Base-by-base conservation (phyloP, 2,113 vertebrate genomes). In the Notothenia rossii region DNA sequence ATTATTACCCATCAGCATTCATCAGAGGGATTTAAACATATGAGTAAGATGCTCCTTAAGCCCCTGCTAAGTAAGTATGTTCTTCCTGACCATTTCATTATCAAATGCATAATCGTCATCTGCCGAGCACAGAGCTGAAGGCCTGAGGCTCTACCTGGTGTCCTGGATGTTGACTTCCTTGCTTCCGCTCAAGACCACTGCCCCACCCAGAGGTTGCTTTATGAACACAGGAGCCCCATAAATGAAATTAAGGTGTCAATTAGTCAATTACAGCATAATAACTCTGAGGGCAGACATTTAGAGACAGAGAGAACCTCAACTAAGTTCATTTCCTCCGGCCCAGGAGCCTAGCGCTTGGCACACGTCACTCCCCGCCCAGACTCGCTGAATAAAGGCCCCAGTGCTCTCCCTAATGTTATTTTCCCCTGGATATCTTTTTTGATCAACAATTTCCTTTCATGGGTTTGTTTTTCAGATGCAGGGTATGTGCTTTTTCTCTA, bases 401-500 rank as follows among this genome's bases (percentile, higher is more conserved):
- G 93, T 89, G 88, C 93, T 91, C 92, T 91, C 87, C 80, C 86
- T 96, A 96, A 96, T 95, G 93, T 92, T 93, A 94, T 96, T 95
- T 96, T 93, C 92, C 88, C 77, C 89, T 91, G 85, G 91, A 93
- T 95, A 95, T 95, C 94, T 95, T 94, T 95, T 95, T 94, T 94
- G 93, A 95, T 96, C 95, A 94, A 94, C 94, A 95, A 94, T 95
- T 95, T 95, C 94, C 94, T 95, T 94, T 94, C 90, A 90, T 92
- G 90, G 93, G 86, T 92, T 96, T 96, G 95, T 96, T 96, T 92
- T 94, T 95, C 95, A 95, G 95, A 96, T 94, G 95, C 95, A 96
- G 96, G 95, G 96, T 97, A 98, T 97, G 95, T 95, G 88, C 94
- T 96, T 96, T 98, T 98, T 98, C 96, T 96, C 89, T 94, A 97